A percentile compares a stretch with the other conserved stretches of the same genome.
Conservation (phyloP, 2,113 vertebrate species). For the Ia io region DNA sequence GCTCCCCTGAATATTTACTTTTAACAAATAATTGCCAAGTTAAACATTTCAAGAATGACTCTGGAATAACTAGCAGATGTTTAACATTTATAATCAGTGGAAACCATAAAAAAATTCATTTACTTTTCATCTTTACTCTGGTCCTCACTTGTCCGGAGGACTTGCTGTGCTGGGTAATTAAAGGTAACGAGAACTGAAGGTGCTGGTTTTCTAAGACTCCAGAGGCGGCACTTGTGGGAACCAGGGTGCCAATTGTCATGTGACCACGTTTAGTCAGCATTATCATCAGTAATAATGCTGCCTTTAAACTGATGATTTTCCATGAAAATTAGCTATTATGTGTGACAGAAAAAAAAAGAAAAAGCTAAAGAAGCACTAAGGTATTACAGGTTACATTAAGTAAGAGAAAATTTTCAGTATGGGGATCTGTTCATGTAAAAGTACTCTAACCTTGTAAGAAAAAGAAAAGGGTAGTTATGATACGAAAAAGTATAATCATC, state of each 20-base stretch:
- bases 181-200: constrained; percentile 29
- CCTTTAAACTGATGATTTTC: constrained; percentile 10
- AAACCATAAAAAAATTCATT: constrained; percentile 57
- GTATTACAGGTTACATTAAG: background rate
- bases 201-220: constrained; percentile 65
- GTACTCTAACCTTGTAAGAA: background rate
- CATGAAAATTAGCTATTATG: background rate
- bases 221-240: constrained; percentile 51
- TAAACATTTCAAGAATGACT: constrained; percentile 50
- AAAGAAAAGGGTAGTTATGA: background rate
- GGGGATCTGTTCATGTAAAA: background rate
- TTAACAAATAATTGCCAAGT: constrained; percentile 36
- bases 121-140: constrained; percentile 53
- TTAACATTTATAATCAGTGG: constrained; percentile 38
- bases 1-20: constrained; percentile 30
- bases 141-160: constrained; percentile 60
- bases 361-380: background rate
- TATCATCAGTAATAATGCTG: background rate
- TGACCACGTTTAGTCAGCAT: constrained; percentile 46
- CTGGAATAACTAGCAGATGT: constrained; percentile 50
- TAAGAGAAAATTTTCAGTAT: background rate
- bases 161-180: constrained; percentile 66
- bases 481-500: background rate
- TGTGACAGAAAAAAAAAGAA: background rate
- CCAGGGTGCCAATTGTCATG: constrained; percentile 42